A percentile compares a stretch with the other conserved stretches of the same genome.
Evolutionary conservation across 2,888 invertebrate genomes (phyloP).

Genomic region (Himalopsyche anomala): DNA sequence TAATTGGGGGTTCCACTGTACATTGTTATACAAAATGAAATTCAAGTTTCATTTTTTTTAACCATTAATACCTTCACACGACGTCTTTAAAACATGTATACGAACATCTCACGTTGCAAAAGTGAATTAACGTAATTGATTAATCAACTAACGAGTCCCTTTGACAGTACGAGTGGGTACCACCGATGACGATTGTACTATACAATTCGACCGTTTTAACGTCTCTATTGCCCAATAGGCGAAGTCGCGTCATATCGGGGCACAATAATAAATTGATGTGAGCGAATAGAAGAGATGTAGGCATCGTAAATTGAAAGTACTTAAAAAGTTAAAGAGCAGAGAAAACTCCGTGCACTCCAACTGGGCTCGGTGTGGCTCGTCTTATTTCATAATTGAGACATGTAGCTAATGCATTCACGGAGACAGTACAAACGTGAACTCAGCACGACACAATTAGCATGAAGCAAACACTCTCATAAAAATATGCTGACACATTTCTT

Average conservation of each 20-base stretch:
- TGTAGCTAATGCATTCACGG: slow-evolving; percentile 32
- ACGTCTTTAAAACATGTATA: neutral
- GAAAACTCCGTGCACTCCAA: slow-evolving; percentile 11
- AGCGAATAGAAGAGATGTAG: neutral
- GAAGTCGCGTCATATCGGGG: neutral
- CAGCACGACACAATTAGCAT: slow-evolving; percentile 22
- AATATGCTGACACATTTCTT: neutral
- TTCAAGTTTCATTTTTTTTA: too few relatives aligned
- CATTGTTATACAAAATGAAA: too few relatives aligned
- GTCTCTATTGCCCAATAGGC: slow-evolving; percentile 19
- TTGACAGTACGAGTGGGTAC: neutral
- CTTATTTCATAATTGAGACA: slow-evolving; percentile 37
- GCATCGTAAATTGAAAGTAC: slow-evolving; percentile 16
- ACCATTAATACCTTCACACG: too few relatives aligned
- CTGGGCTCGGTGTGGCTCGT: neutral
- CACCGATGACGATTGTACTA: neutral
- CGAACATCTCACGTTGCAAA: neutral
- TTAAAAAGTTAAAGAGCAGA: slow-evolving; percentile 34
- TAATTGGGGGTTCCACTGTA: too few relatives aligned
- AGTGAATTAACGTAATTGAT: neutral
- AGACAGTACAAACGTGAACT: neutral
- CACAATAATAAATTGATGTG: neutral
- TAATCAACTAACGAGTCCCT: neutral
- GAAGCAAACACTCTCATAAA: neutral
- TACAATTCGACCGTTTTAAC: slow-evolving; percentile 8